Conservation (phyloP, 2,888 invertebrate species). For the Beris chalybata region DNA sequence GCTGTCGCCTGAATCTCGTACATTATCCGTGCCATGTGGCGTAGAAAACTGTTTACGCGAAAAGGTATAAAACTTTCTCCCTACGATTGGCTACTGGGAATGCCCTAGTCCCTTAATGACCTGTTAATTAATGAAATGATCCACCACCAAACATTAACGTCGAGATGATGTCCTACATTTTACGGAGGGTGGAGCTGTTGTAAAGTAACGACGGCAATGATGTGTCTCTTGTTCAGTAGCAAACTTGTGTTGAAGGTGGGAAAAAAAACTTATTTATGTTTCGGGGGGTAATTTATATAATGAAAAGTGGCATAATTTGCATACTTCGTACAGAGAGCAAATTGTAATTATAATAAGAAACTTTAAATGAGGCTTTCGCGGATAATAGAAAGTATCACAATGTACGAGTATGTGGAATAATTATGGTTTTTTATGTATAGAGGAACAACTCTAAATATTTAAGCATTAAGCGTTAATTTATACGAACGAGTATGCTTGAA, state of each 20-base stretch:
- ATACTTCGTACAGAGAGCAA: conserved; percentile 7
- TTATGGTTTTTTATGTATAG: too few relatives aligned
- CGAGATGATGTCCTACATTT: conserved; percentile 17
- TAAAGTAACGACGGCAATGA: not conserved
- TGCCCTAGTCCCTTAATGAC: conserved; percentile 24
- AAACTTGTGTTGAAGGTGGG: not conserved
- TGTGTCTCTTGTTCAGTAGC: not conserved
- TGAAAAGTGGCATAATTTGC: conserved; percentile 18
- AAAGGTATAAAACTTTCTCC: not conserved
- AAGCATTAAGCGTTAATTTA: too few relatives aligned
- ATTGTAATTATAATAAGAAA: not conserved
- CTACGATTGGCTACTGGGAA: too few relatives aligned
- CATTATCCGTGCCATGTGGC: conserved; percentile 1
- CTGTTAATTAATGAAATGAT: conserved; percentile 32
- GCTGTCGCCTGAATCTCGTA: not conserved
- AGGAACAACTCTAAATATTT: too few relatives aligned
- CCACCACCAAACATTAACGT: conserved; percentile 26
- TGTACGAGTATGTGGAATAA: too few relatives aligned
- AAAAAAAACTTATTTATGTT: conserved; percentile 9
- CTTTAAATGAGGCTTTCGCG: too few relatives aligned
- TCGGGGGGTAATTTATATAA: conserved; percentile 23
- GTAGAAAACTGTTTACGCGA: not conserved
- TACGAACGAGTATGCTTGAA: too few relatives aligned
- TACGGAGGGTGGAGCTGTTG: not conserved
- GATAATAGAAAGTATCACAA: too few relatives aligned